Conservation (phyloP, 1,140 invertebrate genomes). For the Zaprionus africanus region DNA sequence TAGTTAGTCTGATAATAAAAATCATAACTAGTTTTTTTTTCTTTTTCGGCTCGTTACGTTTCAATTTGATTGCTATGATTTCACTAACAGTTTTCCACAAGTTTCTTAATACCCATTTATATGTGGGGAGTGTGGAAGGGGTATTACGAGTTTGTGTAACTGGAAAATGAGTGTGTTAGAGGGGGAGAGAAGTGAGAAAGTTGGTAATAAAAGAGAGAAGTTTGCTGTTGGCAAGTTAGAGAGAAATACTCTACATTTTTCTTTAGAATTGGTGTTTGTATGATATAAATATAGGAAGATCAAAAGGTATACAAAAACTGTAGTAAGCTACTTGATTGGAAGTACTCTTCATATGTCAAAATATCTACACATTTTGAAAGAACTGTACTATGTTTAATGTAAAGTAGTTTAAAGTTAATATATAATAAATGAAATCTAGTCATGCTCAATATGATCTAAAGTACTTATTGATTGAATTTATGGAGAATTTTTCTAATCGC, state of each 20-base stretch:
- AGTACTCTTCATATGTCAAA: too few species aligned
- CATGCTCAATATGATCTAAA: too few species aligned
- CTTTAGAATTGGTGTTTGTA: too few species aligned
- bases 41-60: slow-evolving; percentile 21
- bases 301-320: not conserved
- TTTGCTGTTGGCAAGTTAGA: too few species aligned
- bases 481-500: too few species aligned
- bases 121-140: not conserved
- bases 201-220: not conserved
- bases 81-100: slow-evolving; percentile 53
- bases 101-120: slow-evolving; percentile 3
- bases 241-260: too few species aligned
- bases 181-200: not conserved
- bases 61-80: slow-evolving; percentile 44
- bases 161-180: not conserved
- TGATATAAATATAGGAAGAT: not conserved
- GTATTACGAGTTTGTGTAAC: not conserved
- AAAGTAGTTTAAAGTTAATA: too few species aligned
- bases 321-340: not conserved
- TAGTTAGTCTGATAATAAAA: slow-evolving; percentile 25
- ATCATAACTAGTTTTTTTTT: slow-evolving; percentile 15
- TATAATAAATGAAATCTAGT: too few species aligned
- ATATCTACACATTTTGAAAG: too few species aligned
- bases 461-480: too few species aligned
- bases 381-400: too few species aligned